Evolutionary conservation across 2,888 invertebrate species (phyloP).

Genomic region (Rhagophthalmus giganteus): DNA sequence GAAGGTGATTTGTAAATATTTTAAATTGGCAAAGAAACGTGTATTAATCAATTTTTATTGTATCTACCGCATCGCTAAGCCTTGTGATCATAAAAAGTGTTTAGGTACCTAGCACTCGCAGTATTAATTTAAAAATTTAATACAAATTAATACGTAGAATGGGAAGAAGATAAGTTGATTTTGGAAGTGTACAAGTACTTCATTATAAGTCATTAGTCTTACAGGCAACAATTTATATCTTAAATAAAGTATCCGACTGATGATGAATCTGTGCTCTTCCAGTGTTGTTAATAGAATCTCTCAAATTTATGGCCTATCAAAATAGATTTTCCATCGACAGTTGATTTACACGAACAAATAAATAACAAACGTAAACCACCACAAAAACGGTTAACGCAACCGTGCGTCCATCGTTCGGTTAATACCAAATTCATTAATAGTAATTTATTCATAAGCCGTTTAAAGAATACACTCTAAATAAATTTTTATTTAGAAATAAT

Average conservation of each 20-base stretch:
- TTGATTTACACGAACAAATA: not conserved
- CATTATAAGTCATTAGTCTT: slow-evolving; percentile 8
- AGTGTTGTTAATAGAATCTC: slow-evolving; percentile 10
- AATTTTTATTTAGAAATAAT: slow-evolving; percentile 38
- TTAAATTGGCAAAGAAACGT: too few relatives aligned
- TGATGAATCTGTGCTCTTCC: slow-evolving; percentile 8
- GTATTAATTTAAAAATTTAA: not conserved
- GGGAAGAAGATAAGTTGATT: slow-evolving; percentile 1
- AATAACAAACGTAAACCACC: not conserved
- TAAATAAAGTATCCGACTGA: slow-evolving; percentile 10
- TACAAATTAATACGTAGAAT: slow-evolving; percentile 5
- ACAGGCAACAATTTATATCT: slow-evolving; percentile 8
- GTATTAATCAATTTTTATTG: too few relatives aligned
- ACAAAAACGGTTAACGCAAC: not conserved
- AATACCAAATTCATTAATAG: slow-evolving; percentile 3
- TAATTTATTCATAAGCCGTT: slow-evolving; percentile 15
- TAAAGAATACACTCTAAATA: slow-evolving; percentile 12
- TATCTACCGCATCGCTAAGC: too few relatives aligned
- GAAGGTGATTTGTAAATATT: too few relatives aligned
- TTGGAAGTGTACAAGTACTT: slow-evolving; percentile 6
- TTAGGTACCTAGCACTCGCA: not conserved
- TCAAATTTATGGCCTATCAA: slow-evolving; percentile 12
- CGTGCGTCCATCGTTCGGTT: too few relatives aligned
- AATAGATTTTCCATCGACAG: not conserved
- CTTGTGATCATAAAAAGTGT: too few relatives aligned